A percentile compares a stretch with the other conserved stretches of the same genome.
These are phyloP conservation scores for Telenomus remus DNA, from an alignment of 1,140 invertebrate genomes.

Conservation along the genomic window DNA sequence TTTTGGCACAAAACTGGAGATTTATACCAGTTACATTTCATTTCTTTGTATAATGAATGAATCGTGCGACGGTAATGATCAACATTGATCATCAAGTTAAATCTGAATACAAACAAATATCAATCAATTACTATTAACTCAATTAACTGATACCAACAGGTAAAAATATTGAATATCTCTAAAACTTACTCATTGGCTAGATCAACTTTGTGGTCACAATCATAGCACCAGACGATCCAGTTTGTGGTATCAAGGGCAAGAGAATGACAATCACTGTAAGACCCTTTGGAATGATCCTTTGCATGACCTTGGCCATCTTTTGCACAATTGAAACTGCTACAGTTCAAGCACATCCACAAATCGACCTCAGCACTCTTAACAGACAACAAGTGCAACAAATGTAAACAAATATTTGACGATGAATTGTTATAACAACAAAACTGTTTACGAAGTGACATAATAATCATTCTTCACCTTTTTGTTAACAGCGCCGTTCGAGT, in stretches of 20 bases:
- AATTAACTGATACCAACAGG: too few species aligned
- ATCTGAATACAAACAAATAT: too few species aligned
- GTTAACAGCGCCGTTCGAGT: conserved; percentile 59
- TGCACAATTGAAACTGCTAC: conserved; percentile 86
- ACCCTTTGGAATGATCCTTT: conserved; percentile 83
- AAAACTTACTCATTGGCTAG: conserved; percentile 62
- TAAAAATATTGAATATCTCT: too few species aligned
- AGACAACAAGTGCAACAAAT: not conserved
- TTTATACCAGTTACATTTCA: not conserved
- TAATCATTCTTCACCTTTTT: conserved; percentile 59
- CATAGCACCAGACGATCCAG: conserved; percentile 86
- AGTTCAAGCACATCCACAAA: conserved; percentile 82
- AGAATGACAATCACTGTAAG: conserved; percentile 85
- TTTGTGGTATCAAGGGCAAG: conserved; percentile 83
- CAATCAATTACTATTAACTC: too few species aligned
- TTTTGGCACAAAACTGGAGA: not conserved
- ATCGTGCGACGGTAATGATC: too few species aligned
- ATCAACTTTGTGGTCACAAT: conserved; percentile 79
- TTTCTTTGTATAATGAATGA: not conserved
- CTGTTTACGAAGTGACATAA: too few species aligned
- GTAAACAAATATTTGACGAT: too few species aligned
- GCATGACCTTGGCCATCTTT: conserved; percentile 83
- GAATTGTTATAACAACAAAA: too few species aligned
- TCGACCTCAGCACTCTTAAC: conserved; percentile 17
- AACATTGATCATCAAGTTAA: too few species aligned